Evolutionary conservation across 2,888 invertebrate genomes (phyloP).

Genomic region (Sinohyriopsis cumingii): DNA sequence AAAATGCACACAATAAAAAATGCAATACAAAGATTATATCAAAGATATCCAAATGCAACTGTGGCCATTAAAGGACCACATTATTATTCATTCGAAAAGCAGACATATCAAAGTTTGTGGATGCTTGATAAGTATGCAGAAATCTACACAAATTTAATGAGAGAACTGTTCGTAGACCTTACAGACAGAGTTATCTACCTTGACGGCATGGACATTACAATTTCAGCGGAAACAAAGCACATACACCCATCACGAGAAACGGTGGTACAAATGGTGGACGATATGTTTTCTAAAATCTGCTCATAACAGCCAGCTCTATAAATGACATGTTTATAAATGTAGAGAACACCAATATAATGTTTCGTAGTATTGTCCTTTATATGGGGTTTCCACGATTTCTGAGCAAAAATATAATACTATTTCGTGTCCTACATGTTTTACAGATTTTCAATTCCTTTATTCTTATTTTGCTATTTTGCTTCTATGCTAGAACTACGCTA

Average conservation of each 20-base stretch:
- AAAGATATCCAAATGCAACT: slow-evolving; percentile 12
- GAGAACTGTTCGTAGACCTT: slow-evolving; percentile 18
- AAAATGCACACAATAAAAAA: slow-evolving; percentile 16
- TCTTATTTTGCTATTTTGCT: too few species aligned
- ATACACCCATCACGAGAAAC: slow-evolving; percentile 23
- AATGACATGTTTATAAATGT: too few species aligned
- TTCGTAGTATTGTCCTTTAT: too few species aligned
- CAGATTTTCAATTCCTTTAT: too few species aligned
- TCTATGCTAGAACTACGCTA: too few species aligned
- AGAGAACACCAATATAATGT: too few species aligned
- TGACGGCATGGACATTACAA: slow-evolving; percentile 26
- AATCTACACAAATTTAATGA: slow-evolving; percentile 20
- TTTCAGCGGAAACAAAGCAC: slow-evolving; percentile 25
- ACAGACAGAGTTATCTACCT: slow-evolving; percentile 24
- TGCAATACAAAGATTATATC: slow-evolving; percentile 11
- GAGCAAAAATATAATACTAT: too few species aligned
- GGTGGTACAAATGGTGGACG: slow-evolving; percentile 10
- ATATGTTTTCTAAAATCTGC: slow-evolving; percentile 21
- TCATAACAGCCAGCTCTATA: not conserved
- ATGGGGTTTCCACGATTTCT: too few species aligned
- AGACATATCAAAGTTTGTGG: slow-evolving; percentile 23
- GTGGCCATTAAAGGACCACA: slow-evolving; percentile 32
- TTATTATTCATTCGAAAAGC: slow-evolving; percentile 27
- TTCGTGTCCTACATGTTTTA: too few species aligned
- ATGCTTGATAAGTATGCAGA: slow-evolving; percentile 32